phyloP scores from a whole-genome alignment of 1,140 invertebrate species.

The Brachionus paranguensis region DNA sequence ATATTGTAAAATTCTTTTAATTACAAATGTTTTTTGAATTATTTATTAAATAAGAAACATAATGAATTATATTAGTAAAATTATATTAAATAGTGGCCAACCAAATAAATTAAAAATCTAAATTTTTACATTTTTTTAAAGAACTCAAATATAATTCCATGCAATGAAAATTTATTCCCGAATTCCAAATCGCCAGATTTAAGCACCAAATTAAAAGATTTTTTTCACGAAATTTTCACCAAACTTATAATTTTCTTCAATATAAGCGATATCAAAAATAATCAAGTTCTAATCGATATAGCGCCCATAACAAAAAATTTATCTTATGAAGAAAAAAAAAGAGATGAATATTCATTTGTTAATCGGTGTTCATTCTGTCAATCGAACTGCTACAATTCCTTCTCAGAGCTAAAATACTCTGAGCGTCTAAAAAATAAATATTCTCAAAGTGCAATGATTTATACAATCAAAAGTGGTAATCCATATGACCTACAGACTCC shows the following conservation, averaged over 20 bases:
- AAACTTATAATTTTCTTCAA: background rate
- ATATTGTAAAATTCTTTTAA: too few relatives aligned
- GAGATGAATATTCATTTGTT: background rate
- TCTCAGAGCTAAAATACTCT: background rate
- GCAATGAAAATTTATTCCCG: constrained; percentile 3
- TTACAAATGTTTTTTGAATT: too few relatives aligned
- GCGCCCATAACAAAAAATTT: background rate
- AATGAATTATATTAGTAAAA: too few relatives aligned
- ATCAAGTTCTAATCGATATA: background rate
- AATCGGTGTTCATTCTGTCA: background rate
- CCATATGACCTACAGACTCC: background rate
- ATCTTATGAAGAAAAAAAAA: background rate
- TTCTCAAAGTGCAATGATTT: background rate
- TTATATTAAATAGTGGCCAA: too few relatives aligned
- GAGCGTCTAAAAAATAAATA: background rate
- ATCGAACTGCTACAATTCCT: background rate
- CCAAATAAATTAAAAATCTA: too few relatives aligned
- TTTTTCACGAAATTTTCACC: background rate
- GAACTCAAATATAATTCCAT: background rate
- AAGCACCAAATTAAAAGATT: background rate
- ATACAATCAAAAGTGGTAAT: background rate
- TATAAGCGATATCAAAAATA: background rate
- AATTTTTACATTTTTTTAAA: background rate
- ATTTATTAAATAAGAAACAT: too few relatives aligned
- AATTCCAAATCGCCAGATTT: background rate